These are phyloP conservation scores for Hydrotaea cyrtoneurina DNA, from an alignment of 2,888 invertebrate species.

Conservation along the genomic window DNA sequence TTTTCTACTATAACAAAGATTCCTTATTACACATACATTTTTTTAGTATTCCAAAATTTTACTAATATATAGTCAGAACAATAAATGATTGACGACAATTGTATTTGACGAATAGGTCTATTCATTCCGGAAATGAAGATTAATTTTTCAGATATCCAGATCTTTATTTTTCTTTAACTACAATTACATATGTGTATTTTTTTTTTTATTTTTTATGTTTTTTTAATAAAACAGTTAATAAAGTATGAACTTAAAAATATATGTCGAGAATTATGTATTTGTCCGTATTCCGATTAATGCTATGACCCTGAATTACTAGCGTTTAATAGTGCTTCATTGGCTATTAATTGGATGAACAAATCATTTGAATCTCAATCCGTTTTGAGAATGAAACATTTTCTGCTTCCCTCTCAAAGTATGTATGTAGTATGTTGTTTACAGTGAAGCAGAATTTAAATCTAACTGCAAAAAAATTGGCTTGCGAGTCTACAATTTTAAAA, in stretches of 20 bases:
- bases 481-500: too few relatives aligned
- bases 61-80: constrained; percentile 32
- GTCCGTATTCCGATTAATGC: too few relatives aligned
- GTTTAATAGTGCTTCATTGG: too few relatives aligned
- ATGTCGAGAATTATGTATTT: not conserved
- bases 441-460: too few relatives aligned
- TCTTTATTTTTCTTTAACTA: constrained; percentile 53
- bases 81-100: constrained; percentile 39
- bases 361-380: too few relatives aligned
- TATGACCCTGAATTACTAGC: too few relatives aligned
- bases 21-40: constrained; percentile 46
- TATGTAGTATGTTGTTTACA: too few relatives aligned
- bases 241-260: constrained; percentile 39
- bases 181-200: constrained; percentile 42
- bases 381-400: too few relatives aligned
- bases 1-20: constrained; percentile 66
- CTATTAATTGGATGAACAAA: too few relatives aligned
- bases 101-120: constrained; percentile 60
- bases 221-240: constrained; percentile 35
- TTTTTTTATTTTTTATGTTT: constrained; percentile 49
- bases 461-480: too few relatives aligned
- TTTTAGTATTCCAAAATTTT: constrained; percentile 47
- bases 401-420: too few relatives aligned
- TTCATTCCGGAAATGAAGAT: constrained; percentile 76
- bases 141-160: constrained; percentile 61